Conservation (phyloP, 1,140 invertebrate species). For the Drosophila persimilis region DNA sequence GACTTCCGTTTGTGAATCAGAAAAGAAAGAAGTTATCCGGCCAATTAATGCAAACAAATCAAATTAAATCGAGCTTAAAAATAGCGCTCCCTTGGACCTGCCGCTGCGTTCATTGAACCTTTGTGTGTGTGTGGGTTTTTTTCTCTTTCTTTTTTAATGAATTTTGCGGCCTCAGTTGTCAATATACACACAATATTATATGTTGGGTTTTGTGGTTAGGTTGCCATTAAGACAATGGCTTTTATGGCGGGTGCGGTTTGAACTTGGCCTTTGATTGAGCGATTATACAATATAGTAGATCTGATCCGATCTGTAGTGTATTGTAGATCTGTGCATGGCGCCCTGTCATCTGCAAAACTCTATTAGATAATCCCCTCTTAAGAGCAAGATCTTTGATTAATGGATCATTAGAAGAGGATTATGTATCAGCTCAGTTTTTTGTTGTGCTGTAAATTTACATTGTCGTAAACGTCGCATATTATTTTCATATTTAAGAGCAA, state of each 20-base stretch:
- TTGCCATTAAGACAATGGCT: slow-evolving; percentile 46
- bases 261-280: slow-evolving; percentile 73
- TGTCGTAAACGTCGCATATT: slow-evolving; percentile 37
- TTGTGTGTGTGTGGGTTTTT: slow-evolving; percentile 23
- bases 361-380: slow-evolving; percentile 34
- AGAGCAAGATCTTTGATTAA: slow-evolving; percentile 15
- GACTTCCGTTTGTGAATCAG: slow-evolving; percentile 76
- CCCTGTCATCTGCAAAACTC: slow-evolving; percentile 28
- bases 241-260: slow-evolving; percentile 69
- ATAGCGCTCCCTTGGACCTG: slow-evolving; percentile 53
- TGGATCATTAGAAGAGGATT: slow-evolving; percentile 45
- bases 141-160: slow-evolving; percentile 22
- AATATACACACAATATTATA: slow-evolving; percentile 32
- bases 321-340: slow-evolving; percentile 9
- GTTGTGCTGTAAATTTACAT: slow-evolving; percentile 40
- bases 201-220: slow-evolving; percentile 31
- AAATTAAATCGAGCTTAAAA: slow-evolving; percentile 71
- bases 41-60: slow-evolving; percentile 71
- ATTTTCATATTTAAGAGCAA: slow-evolving; percentile 23
- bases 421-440: slow-evolving; percentile 4
- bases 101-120: slow-evolving; percentile 60
- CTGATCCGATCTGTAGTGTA: background rate
- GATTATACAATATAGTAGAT: slow-evolving; percentile 37
- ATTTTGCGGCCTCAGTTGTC: slow-evolving; percentile 63
- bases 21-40: slow-evolving; percentile 21